Base-by-base conservation (phyloP, 2,113 vertebrate genomes). In the Antechinus stuartii region DNA sequence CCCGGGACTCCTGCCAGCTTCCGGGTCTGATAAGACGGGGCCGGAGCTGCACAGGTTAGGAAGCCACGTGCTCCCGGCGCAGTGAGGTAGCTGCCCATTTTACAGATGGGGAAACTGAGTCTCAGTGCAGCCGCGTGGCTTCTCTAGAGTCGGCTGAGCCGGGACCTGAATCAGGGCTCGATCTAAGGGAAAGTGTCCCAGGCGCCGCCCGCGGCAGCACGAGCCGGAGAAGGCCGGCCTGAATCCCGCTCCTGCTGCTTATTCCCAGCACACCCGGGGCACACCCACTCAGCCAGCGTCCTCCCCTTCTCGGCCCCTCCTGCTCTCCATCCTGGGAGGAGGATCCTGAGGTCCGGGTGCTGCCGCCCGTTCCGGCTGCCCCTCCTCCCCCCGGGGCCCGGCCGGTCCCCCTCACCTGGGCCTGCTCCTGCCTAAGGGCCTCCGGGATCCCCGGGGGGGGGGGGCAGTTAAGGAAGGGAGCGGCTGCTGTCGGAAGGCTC, bases 281-380 rank as follows among this genome's bases (percentile, higher is more conserved):
- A 30, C 3, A 30, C 5, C 57, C 35, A 35, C 30, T 68, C 57
- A 35, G 30, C 30, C n/a, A 19, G 16, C 7, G 6, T 76, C 68
- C 68, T 61, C 57, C 57, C 16, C n/a, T 42, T 42, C 42, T 42
- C 42, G 42, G 42, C 42, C 42, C 42, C 42, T 42, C 42, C 42
- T 42, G 42, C 42, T 42, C 42, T 42, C 42, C 42, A 1, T 42
- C 42, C 42, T 42, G 42, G 94, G 92, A 95, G 96, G 55, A 92
- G 97, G 94, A 97, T 97, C 97, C 95, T 54, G 90, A 95, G 94
- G 57, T 93, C 95, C 95, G 97, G 97, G 96, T 54, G 96, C 93
- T 26, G 56, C 47, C 94, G 68, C 95, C 96, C 54, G 76, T 49
- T 97, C 98, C 97, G 97, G 97, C 97, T 97, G 98, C 95, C 89